Conservation (phyloP, 35 echinoderm and acorn worm species). For the Diadema setosum region DNA sequence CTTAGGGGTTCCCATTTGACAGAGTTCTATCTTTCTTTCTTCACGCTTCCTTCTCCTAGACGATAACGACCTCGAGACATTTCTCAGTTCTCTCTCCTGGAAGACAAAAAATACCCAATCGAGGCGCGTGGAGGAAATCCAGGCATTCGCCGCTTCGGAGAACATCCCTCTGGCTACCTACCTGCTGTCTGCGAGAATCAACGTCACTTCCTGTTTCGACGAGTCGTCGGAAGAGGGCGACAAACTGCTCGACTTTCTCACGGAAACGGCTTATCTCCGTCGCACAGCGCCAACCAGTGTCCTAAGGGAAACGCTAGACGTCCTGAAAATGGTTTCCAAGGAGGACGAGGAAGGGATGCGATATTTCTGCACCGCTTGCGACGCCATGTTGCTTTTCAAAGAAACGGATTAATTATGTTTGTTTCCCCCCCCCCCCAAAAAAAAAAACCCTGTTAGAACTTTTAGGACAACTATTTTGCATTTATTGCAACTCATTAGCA, state of each 20-base stretch:
- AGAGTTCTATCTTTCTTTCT: not conserved
- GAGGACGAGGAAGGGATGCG: not conserved
- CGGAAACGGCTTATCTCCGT: not conserved
- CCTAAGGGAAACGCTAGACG: not conserved
- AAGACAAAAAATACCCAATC: not conserved
- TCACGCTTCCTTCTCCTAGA: not conserved
- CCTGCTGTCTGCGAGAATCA: not conserved
- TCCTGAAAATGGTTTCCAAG: not conserved
- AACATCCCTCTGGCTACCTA: not conserved
- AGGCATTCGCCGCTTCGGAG: not conserved
- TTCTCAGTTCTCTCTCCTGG: not conserved
- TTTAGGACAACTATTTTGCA: too few relatives aligned
- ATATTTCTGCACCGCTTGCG: not conserved
- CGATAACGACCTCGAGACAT: not conserved
- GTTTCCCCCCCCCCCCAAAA: too few relatives aligned
- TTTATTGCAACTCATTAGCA: too few relatives aligned
- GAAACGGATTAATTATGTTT: too few relatives aligned
- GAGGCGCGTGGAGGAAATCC: not conserved
- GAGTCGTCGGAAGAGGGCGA: not conserved
- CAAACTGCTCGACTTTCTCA: slow-evolving; percentile 1
- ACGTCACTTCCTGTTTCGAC: not conserved
- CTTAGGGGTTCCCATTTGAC: too few relatives aligned
- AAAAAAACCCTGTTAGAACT: too few relatives aligned
- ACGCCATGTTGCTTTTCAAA: not conserved
- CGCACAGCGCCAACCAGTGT: not conserved